Conservation (phyloP, 2,113 vertebrate species). For the Gopherus flavomarginatus region DNA sequence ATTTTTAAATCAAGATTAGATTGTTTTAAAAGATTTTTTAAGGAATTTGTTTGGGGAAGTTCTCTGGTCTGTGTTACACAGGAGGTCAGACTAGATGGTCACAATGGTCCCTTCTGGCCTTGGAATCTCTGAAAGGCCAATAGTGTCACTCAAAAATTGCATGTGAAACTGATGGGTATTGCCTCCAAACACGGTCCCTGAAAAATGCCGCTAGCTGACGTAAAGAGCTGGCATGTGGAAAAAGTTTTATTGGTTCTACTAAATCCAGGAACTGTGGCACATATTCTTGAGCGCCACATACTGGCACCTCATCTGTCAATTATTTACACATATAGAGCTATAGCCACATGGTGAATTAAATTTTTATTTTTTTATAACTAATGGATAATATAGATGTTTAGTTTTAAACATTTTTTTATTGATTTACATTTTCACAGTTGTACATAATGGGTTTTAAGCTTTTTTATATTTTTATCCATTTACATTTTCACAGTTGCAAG, state of each 20-base stretch:
- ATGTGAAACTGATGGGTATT: not conserved
- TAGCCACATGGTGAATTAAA: not conserved
- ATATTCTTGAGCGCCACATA: rapidly evolving
- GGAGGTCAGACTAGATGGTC: not conserved
- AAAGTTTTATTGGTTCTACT: not conserved
- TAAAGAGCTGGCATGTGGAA: not conserved
- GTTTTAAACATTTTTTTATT: not conserved
- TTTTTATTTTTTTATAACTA: not conserved
- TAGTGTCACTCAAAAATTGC: not conserved
- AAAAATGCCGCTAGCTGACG: not conserved
- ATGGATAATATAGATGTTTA: not conserved
- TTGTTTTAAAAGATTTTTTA: not conserved
- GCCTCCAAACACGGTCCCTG: not conserved
- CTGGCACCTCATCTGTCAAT: not conserved
- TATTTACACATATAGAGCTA: not conserved
- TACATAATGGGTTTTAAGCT: not conserved
- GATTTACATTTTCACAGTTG: not conserved
- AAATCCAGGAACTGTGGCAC: not conserved
- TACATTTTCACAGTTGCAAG: not conserved
- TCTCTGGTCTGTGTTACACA: not conserved
- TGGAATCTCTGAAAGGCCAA: not conserved
- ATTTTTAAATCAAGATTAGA: not conserved
- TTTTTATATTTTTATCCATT: not conserved
- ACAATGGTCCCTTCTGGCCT: not conserved
- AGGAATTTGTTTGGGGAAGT: not conserved